A percentile compares a stretch with the other conserved stretches of the same genome.
phyloP scores from a whole-genome alignment of 2,113 vertebrate genomes.

The Anolis sagrei region DNA sequence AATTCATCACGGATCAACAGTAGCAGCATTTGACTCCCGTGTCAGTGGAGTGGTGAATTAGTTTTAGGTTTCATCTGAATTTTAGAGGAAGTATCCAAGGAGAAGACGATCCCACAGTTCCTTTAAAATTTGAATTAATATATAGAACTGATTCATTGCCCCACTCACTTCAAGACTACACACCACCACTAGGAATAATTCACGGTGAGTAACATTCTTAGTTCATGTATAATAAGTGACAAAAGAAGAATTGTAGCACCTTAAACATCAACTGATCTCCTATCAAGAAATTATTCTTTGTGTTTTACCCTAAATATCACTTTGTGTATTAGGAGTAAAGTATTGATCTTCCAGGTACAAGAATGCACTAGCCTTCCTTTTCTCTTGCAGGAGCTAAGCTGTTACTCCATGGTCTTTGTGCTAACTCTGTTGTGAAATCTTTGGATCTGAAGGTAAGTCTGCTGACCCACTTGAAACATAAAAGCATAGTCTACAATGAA shows the following conservation, averaged over 20 bases:
- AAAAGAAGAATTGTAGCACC: not conserved
- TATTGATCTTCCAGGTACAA: not conserved
- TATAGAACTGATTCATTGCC: no score
- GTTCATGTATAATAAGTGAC: not conserved
- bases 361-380: not conserved
- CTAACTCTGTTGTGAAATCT: slow-evolving; percentile 81
- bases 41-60: no score
- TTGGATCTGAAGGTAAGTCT: slow-evolving; percentile 91
- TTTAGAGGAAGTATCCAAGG: no score
- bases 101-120: no score
- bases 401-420: slow-evolving; percentile 85
- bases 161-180: no score
- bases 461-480: not conserved
- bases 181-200: not conserved
- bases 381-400: slow-evolving; percentile 79
- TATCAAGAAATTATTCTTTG: no score
- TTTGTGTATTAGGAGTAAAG: not conserved
- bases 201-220: not conserved
- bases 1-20: no score
- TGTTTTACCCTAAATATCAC: not conserved
- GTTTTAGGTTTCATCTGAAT: no score
- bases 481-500: not conserved
- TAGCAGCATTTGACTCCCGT: no score
- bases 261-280: not conserved
- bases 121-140: no score